Base-by-base conservation (phyloP, 2,113 vertebrate species). In the Scomber colias region DNA sequence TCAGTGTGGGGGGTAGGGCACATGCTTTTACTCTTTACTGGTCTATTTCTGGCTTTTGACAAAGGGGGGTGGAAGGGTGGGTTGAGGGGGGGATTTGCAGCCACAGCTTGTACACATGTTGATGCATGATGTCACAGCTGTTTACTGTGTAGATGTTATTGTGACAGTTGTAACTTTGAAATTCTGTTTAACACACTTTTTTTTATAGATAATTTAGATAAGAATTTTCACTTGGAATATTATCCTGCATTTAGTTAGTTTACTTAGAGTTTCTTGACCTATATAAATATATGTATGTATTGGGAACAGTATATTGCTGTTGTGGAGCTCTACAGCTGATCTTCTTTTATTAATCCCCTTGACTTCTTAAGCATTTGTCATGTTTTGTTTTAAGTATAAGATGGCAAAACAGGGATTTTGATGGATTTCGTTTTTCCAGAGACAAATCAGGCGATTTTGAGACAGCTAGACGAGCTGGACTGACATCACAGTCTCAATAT, bases 101-200 rank as follows among this genome's bases (percentile, higher is more conserved):
- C 74, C 7, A 46, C 70, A 64, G 79, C 71, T 56, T 31, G 59
- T 57, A 21, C 61, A 75, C 72, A 79, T 60, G 75, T 77, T 68
- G 69, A 62, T 57, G 62, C 59, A 62, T 77, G 63, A 83, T 69
- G 85, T 83, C 87, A 89, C 66, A 10, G 21, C 24, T 1, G 30
- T 82, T 83, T 66, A 60, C 24, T 64, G 13, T 63, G 14, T n/a
- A 15, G 56, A 61, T 75, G 53, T 77, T 75, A 13, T 61, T 35
- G 49, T 61, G 44, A 50, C 64, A 62, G 24, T 56, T 40, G 35
- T 62, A 11, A 46, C 57, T 60, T 78, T 63, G 35, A 10, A n/a
- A 27, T 27, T 45, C 6, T 46, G 3, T 27, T 62, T 60, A 31
- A 50, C 9, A 35, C 8, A 45, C 35, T 40, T 40, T 35, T 40